Base-by-base conservation (phyloP, 2,888 invertebrate species). In the Amphipyra tragopoginis region DNA sequence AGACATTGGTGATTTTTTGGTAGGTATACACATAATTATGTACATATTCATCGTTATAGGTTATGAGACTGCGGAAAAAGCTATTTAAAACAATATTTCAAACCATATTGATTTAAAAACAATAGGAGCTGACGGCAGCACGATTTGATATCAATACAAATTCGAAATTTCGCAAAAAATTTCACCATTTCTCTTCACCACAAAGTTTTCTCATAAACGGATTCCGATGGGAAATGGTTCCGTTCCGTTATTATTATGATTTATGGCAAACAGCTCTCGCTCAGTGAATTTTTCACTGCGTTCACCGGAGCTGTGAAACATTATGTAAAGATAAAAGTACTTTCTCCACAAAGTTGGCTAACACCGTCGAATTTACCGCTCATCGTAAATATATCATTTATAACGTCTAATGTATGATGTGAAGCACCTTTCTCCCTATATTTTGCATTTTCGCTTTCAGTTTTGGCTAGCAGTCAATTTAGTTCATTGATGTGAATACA, bases 181-280 rank as follows among this genome's bases (percentile, higher is more conserved):
- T 69, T 50, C 38, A 33, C 26, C 47, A 58, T 76, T 68, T 55
- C 56, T 61, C 57, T 69, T 15, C 21, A 79, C 67, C 70, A 45
- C 67, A 65, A 70, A 70, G 34, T 72, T 79, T 77, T 65, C 63
- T 38, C 29, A 51, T 50, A 69, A 66, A 73, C 47, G 57, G 64
- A 68, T 53, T 69, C 73, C 67, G 58, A 75, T 72, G 71, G 72
- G 62, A 61, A 71, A 72, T 67, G 72, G 47, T 70, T 52, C 51
- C 63, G 59, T 68, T 64, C 43, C 56, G 29, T 65, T 68, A 58
- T 74, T 68, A 69, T 68, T 70, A 72, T 82, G 82, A 85, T 84
- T 84, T 84, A 85, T 80, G 75, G 56, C 56, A 47, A 67, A 64
- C 65, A 67, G 58, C 77, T 79, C 82, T 78, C 71, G 72, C 67